Percentiles rank a stretch among this genome's conserved stretches.
Evolutionary conservation across 1,140 invertebrate species (phyloP).

Genomic region (Drosophila oshimai): DNA sequence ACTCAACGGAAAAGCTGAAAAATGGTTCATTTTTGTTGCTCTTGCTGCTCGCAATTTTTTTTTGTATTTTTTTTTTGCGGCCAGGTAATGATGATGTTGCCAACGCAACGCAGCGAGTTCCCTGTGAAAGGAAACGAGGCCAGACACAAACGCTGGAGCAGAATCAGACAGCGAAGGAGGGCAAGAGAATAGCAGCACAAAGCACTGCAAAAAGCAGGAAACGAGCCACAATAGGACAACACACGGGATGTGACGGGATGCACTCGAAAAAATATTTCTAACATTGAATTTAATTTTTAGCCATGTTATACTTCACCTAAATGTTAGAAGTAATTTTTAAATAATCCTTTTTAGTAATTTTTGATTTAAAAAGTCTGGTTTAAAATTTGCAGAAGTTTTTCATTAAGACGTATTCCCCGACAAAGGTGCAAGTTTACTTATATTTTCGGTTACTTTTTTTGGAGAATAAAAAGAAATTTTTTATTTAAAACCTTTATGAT

Average conservation of each 20-base stretch:
- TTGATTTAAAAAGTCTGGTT: too few relatives aligned
- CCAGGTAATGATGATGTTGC: slow-evolving; percentile 76
- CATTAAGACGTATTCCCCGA: too few relatives aligned
- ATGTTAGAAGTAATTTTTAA: too few relatives aligned
- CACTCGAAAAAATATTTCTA: not conserved
- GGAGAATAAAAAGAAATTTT: too few relatives aligned
- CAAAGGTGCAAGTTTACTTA: too few relatives aligned
- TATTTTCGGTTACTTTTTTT: too few relatives aligned
- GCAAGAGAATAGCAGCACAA: slow-evolving; percentile 31
- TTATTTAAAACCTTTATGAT: too few relatives aligned
- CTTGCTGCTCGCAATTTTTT: slow-evolving; percentile 14
- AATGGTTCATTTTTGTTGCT: slow-evolving; percentile 58
- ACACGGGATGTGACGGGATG: slow-evolving; percentile 40
- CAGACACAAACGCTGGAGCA: slow-evolving; percentile 36
- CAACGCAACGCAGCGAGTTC: slow-evolving; percentile 27
- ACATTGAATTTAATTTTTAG: too few relatives aligned
- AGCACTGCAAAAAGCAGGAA: slow-evolving; percentile 59
- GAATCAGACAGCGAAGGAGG: slow-evolving; percentile 31
- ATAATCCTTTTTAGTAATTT: not conserved
- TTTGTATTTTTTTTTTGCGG: slow-evolving; percentile 29
- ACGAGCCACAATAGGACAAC: slow-evolving; percentile 73
- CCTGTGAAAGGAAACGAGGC: slow-evolving; percentile 77
- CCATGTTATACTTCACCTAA: too few relatives aligned
- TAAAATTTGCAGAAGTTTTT: too few relatives aligned
- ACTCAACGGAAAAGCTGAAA: slow-evolving; percentile 63